Conservation (phyloP, 2,797 vertebrate genomes). For the Pelochelys cantorii region DNA sequence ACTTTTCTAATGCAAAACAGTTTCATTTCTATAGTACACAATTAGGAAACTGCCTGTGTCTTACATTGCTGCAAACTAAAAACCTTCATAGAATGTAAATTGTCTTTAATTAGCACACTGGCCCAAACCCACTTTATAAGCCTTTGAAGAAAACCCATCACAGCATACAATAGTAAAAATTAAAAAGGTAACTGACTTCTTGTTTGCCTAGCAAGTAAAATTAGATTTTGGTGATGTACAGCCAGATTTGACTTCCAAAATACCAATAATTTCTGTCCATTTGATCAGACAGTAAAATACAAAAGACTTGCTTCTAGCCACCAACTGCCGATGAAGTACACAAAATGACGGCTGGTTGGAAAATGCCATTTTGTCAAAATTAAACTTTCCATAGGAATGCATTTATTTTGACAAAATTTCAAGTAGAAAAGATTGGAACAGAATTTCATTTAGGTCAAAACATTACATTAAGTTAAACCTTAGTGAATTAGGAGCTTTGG, state of each 20-base stretch:
- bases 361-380: background rate
- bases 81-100: conserved; percentile 55
- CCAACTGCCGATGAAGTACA: background rate
- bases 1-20: background rate
- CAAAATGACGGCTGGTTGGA: background rate
- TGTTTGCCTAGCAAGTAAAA: conserved; percentile 36
- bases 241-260: conserved; percentile 28
- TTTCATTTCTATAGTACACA: background rate
- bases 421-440: background rate
- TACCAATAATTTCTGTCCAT: background rate
- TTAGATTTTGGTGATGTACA: conserved; percentile 49
- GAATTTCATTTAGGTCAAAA: background rate
- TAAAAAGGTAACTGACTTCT: background rate
- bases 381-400: background rate
- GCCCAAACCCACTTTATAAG: conserved; percentile 42
- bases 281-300: background rate
- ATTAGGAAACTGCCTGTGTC: background rate
- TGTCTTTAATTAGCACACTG: conserved; percentile 61
- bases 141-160: background rate
- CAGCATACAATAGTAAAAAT: background rate
- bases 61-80: conserved; percentile 42
- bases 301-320: background rate
- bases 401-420: background rate
- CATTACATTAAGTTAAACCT: background rate
- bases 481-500: background rate